A percentile compares a stretch with the other conserved stretches of the same genome.
Conservation (phyloP, 1,140 invertebrate species). For the Drosophila pallidifrons region DNA sequence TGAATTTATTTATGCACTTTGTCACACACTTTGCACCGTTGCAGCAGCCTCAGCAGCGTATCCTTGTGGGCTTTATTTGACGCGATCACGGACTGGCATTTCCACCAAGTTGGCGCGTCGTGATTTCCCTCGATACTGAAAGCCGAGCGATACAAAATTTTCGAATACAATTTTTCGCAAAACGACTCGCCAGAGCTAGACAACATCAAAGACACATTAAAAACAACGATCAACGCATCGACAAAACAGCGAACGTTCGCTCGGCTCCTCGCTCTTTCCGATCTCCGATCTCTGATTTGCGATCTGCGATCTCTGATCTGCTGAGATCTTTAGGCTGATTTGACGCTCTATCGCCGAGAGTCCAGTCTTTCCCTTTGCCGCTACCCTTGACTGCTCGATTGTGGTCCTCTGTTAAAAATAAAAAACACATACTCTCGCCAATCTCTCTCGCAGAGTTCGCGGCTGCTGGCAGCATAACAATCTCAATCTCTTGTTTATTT, state of each 20-base stretch:
- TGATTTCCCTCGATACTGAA: conserved; percentile 73
- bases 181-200: conserved; percentile 34
- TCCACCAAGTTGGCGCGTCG: conserved; percentile 75
- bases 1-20: conserved; percentile 21
- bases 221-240: conserved; percentile 72
- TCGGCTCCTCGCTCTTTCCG: conserved; percentile 51
- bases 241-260: conserved; percentile 44
- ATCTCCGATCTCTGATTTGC: conserved; percentile 3
- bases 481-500: conserved; percentile 51
- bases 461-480: conserved; percentile 25
- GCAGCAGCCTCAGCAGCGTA: conserved; percentile 29
- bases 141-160: conserved; percentile 58
- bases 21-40: conserved; percentile 51
- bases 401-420: conserved; percentile 23
- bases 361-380: conserved; percentile 4
- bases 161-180: conserved; percentile 56
- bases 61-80: conserved; percentile 52
- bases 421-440: conserved; percentile 26
- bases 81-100: conserved; percentile 54
- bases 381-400: conserved; percentile 37
- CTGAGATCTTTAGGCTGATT: neutral
- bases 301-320: conserved; percentile 2
- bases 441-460: conserved; percentile 23
- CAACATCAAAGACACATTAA: conserved; percentile 75
- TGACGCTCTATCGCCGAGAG: neutral